These are phyloP conservation scores for Columba guinea DNA, from an alignment of 2,797 vertebrate species.

Conservation along the genomic window DNA sequence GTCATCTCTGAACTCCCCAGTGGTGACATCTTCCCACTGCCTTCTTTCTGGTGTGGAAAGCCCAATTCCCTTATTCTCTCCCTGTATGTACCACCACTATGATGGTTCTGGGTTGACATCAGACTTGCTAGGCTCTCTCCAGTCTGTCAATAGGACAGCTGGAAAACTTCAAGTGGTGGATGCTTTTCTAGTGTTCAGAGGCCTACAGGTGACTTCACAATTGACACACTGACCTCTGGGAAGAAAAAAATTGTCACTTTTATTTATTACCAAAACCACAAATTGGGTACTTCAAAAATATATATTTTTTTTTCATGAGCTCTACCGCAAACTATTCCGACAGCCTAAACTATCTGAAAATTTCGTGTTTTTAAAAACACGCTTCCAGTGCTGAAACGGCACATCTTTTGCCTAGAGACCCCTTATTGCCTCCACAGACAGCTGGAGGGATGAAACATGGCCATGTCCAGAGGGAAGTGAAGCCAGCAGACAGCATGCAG, in stretches of 20 bases:
- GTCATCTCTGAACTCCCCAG: accelerated
- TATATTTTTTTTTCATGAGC: neutral
- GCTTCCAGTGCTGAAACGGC: neutral
- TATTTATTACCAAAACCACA: accelerated
- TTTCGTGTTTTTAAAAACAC: neutral
- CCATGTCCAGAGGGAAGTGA: neutral
- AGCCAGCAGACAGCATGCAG: neutral
- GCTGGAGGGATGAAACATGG: neutral
- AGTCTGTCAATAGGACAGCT: neutral
- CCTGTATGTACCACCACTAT: too few relatives aligned
- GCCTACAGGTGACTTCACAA: neutral
- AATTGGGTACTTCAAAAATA: neutral
- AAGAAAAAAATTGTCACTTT: neutral
- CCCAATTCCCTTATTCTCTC: too few relatives aligned
- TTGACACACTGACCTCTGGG: neutral
- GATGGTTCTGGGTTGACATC: neutral
- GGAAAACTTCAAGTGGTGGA: neutral
- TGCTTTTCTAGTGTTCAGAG: neutral
- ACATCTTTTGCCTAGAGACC: neutral
- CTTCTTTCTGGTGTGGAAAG: neutral
- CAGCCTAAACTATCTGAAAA: neutral
- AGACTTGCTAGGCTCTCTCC: neutral
- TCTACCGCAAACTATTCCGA: neutral
- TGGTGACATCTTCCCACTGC: accelerated
- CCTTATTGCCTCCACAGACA: neutral